These are phyloP conservation scores for Metalampra italica DNA, from an alignment of 2,888 invertebrate genomes.

Conservation along the genomic window DNA sequence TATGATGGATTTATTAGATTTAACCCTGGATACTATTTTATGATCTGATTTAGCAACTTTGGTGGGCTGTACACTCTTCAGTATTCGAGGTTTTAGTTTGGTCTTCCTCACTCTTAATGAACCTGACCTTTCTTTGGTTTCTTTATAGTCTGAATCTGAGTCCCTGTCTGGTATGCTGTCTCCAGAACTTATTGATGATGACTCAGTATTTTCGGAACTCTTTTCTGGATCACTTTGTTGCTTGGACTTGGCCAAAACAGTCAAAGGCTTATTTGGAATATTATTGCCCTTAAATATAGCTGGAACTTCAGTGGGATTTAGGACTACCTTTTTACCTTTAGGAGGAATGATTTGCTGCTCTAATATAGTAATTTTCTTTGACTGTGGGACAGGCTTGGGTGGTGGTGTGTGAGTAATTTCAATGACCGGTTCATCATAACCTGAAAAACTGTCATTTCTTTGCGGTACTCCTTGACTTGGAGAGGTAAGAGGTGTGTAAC, in stretches of 20 bases:
- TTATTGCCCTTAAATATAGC: conserved; percentile 63
- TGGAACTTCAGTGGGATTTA: conserved; percentile 53
- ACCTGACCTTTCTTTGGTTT: conserved; percentile 54
- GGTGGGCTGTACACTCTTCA: conserved; percentile 39
- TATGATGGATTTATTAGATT: conserved; percentile 43
- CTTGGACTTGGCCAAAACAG: conserved; percentile 48
- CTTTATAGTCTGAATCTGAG: conserved; percentile 80
- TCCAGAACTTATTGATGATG: conserved; percentile 68
- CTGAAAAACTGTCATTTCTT: conserved; percentile 44
- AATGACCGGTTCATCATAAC: conserved; percentile 65
- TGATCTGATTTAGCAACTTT: conserved; percentile 48
- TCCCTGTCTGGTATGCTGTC: conserved; percentile 80
- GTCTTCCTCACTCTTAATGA: conserved; percentile 45
- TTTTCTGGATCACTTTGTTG: conserved; percentile 39
- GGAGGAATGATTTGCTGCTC: conserved; percentile 72
- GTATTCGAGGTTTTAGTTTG: conserved; percentile 62
- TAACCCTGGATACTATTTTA: conserved; percentile 50
- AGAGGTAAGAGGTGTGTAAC: conserved; percentile 85
- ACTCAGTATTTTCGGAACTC: conserved; percentile 63
- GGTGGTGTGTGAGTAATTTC: conserved; percentile 65
- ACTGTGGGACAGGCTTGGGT: conserved; percentile 60
- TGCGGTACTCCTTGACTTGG: conserved; percentile 74
- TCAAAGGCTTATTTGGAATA: conserved; percentile 54
- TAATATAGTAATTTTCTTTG: conserved; percentile 71
- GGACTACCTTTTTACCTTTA: conserved; percentile 68